These are phyloP conservation scores for Podocnemis expansa DNA, from an alignment of 2,113 vertebrate species.

Conservation along the genomic window DNA sequence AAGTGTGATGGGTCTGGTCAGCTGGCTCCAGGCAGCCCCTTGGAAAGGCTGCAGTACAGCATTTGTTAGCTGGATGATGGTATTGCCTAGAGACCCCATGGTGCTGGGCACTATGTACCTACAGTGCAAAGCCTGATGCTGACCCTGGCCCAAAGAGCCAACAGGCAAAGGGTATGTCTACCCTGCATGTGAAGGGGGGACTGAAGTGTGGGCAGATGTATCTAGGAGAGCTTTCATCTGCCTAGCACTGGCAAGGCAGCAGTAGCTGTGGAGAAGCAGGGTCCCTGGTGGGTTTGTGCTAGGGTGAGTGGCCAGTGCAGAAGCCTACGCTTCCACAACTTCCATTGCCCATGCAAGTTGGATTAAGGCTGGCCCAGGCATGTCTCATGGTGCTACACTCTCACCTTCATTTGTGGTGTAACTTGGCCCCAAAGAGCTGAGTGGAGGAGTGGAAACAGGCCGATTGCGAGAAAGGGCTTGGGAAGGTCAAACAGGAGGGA, in stretches of 20 bases:
- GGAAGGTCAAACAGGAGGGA: background rate
- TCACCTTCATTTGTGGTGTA: background rate
- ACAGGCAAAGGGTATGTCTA: background rate
- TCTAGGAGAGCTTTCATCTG: background rate
- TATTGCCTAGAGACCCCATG: background rate
- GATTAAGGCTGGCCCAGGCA: background rate
- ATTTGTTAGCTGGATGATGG: too few relatives aligned
- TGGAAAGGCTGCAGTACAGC: too few relatives aligned
- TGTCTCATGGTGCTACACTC: background rate
- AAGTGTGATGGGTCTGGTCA: too few relatives aligned
- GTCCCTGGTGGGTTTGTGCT: background rate
- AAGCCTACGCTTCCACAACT: background rate
- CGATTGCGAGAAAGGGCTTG: background rate
- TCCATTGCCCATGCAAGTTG: background rate
- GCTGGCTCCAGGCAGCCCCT: too few relatives aligned
- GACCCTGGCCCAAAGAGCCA: background rate
- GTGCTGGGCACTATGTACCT: background rate
- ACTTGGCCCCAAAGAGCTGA: background rate
- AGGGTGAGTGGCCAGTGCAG: background rate
- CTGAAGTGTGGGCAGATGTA: background rate
- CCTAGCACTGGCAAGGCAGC: background rate
- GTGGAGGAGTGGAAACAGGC: background rate
- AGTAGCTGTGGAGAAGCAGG: background rate
- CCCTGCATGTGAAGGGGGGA: background rate
- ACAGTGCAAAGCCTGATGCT: background rate